phyloP scores from a whole-genome alignment of 2,888 invertebrate genomes.

The Leptinotarsa peninsularis region DNA sequence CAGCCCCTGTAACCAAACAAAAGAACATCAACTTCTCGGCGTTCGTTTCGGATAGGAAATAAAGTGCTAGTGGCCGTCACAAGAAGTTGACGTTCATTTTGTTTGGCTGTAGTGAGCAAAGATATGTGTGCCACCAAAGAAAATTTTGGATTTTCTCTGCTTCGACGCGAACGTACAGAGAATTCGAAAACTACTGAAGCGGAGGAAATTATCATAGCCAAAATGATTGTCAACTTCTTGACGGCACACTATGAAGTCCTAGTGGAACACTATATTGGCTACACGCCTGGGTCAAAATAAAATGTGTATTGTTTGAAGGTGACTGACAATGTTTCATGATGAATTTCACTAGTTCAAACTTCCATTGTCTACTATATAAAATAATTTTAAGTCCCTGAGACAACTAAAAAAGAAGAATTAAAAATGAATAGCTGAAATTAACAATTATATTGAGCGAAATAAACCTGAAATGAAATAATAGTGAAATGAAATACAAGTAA shows the following conservation, averaged over 20 bases:
- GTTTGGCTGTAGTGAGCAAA: conserved; percentile 71
- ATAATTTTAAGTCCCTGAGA: too few relatives aligned
- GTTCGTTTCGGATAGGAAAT: conserved; percentile 57
- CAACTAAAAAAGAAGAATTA: too few relatives aligned
- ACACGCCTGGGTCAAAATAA: neutral
- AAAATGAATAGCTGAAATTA: too few relatives aligned
- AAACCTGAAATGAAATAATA: too few relatives aligned
- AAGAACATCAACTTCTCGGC: conserved; percentile 88
- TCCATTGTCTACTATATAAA: too few relatives aligned
- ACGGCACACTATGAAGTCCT: conserved; percentile 69
- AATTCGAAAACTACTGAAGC: neutral
- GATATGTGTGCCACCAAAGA: conserved; percentile 53
- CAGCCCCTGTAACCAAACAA: conserved; percentile 92
- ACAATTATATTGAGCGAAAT: too few relatives aligned
- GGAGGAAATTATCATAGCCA: conserved; percentile 68
- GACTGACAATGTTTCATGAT: too few relatives aligned
- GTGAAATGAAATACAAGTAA: too few relatives aligned
- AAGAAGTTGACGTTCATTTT: conserved; percentile 92
- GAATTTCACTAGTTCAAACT: too few relatives aligned
- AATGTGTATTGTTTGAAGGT: neutral
- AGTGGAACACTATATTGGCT: neutral
- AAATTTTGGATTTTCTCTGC: conserved; percentile 28
- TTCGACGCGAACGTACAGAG: conserved; percentile 20
- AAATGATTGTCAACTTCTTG: conserved; percentile 97
- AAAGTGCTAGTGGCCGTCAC: conserved; percentile 63